Evolutionary conservation across 2,888 invertebrate species (phyloP).

Genomic region (Drosophila barbarae): DNA sequence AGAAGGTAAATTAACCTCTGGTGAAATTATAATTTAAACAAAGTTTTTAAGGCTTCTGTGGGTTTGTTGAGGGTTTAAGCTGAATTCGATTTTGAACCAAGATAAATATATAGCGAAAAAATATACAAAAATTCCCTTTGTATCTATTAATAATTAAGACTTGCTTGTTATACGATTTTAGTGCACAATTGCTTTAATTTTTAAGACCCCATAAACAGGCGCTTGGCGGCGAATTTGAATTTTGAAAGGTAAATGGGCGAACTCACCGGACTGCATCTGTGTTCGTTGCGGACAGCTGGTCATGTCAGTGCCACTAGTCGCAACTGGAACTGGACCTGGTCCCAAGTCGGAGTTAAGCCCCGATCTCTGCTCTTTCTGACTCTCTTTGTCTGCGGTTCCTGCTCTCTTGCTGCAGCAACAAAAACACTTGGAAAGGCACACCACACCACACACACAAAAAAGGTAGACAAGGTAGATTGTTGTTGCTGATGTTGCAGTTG

Average conservation of each 20-base stretch:
- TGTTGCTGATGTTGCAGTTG: conserved; percentile 26
- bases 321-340: conserved; percentile 53
- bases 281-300: conserved; percentile 62
- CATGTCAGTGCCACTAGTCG: conserved; percentile 45
- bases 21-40: not conserved
- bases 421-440: conserved; percentile 64
- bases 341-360: conserved; percentile 41
- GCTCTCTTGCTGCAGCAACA: conserved; percentile 42
- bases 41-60: not conserved
- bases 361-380: conserved; percentile 38
- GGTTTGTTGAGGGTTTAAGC: too few species aligned
- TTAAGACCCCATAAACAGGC: not conserved
- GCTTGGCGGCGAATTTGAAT: conserved; percentile 4
- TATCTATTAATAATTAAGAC: not conserved
- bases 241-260: conserved; percentile 50
- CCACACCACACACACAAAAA: conserved; percentile 48
- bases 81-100: too few species aligned
- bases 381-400: conserved; percentile 22
- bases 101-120: too few species aligned
- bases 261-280: conserved; percentile 64
- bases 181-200: not conserved
- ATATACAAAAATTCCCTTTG: not conserved
- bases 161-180: not conserved
- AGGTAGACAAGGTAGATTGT: conserved; percentile 53
- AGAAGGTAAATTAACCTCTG: not conserved